phyloP scores from a whole-genome alignment of 92 coral and sea anemone genomes.

The Paramuricea clavata region DNA sequence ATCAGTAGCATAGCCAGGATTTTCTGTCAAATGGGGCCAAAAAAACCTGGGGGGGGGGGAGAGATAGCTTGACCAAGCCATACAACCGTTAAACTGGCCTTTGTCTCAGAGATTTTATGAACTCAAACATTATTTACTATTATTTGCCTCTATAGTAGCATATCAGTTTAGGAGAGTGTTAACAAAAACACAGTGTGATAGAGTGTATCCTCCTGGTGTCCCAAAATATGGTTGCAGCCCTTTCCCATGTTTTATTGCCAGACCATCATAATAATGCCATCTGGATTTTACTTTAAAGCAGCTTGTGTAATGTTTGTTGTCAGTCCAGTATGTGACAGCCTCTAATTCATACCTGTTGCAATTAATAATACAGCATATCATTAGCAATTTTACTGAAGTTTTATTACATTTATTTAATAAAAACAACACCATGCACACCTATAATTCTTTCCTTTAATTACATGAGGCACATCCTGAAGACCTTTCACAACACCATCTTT shows the following conservation, averaged over 20 bases:
- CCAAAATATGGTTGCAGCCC: not conserved
- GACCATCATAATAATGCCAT: not conserved
- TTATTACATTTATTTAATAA: not conserved
- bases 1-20: no score
- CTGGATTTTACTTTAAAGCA: not conserved
- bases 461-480: conserved; percentile 16
- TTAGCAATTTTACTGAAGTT: not conserved
- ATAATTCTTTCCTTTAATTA: conserved; percentile 8
- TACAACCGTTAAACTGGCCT: no score
- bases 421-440: not conserved
- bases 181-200: not conserved
- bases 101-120: no score
- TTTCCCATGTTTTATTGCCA: not conserved
- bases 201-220: not conserved
- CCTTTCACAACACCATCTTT: conserved; percentile 15
- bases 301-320: not conserved
- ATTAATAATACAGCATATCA: not conserved
- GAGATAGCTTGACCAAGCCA: no score
- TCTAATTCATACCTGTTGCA: not conserved
- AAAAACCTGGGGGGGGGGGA: no score
- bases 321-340: conserved; percentile 6
- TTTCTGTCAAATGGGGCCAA: no score
- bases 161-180: not conserved
- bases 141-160: no score
- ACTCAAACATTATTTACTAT: no score